Conservation (phyloP, 92 coral and sea anemone species). For the Actinostola sp. region DNA sequence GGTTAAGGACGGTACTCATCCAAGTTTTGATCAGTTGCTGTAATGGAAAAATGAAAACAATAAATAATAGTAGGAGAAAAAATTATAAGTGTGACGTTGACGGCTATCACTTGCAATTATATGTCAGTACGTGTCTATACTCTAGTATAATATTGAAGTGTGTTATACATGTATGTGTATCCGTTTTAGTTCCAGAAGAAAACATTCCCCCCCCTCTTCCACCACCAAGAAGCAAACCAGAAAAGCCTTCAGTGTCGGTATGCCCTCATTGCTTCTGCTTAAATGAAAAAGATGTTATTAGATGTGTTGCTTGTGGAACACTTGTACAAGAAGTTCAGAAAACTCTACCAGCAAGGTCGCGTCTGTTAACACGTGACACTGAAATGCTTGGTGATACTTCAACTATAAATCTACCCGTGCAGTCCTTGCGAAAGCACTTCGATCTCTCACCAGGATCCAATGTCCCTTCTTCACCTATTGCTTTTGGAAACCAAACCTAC, state of each 20-base stretch:
- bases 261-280: constrained; percentile 75
- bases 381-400: background rate
- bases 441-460: no score
- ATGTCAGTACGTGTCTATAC: no score
- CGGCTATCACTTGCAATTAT: no score
- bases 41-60: no score
- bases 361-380: background rate
- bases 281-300: constrained; percentile 40
- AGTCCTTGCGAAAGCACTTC: background rate
- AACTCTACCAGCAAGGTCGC: background rate
- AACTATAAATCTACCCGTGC: background rate
- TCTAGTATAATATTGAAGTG: no score
- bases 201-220: constrained; percentile 36
- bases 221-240: constrained; percentile 1
- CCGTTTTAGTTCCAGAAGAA: background rate
- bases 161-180: no score
- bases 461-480: background rate
- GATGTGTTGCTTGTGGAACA: constrained; percentile 67
- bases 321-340: constrained; percentile 16
- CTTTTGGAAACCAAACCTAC: background rate
- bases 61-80: no score
- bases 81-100: no score
- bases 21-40: no score
- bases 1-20: no score
- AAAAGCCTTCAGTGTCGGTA: constrained; percentile 21